phyloP scores from a whole-genome alignment of 2,888 invertebrate species.

The Corbicula japonica region DNA sequence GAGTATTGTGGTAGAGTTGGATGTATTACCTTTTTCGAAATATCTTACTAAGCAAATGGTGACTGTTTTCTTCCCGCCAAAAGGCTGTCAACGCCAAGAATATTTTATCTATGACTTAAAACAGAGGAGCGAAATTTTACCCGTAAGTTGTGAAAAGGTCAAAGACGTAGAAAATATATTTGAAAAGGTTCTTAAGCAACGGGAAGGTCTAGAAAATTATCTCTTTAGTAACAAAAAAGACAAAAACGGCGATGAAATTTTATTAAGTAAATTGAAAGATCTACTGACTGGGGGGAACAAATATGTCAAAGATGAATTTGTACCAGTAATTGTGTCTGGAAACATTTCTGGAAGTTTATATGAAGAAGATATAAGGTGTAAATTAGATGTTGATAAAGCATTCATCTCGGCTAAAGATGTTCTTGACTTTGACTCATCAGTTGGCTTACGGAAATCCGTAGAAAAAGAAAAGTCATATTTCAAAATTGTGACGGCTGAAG shows the following conservation, averaged over 20 bases:
- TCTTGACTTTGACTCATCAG: conserved; percentile 36
- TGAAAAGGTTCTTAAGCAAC: not conserved
- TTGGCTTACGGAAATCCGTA: conserved; percentile 13
- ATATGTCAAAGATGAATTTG: conserved; percentile 43
- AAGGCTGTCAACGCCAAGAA: conserved; percentile 26
- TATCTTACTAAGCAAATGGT: not conserved
- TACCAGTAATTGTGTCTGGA: conserved; percentile 42
- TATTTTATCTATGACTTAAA: conserved; percentile 21
- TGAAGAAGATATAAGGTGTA: conserved; percentile 15
- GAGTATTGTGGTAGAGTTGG: conserved; percentile 34
- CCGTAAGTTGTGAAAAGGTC: conserved; percentile 13
- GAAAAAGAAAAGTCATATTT: conserved; percentile 26
- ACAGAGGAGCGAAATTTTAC: conserved; percentile 14
- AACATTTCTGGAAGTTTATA: conserved; percentile 30
- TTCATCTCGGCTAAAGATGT: conserved; percentile 23
- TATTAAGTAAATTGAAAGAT: no score
- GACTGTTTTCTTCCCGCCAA: conserved; percentile 32
- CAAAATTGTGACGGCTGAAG: conserved; percentile 30
- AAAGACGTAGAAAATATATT: conserved; percentile 2
- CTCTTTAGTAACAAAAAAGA: no score
- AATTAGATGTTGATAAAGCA: conserved; percentile 16
- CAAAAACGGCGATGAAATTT: not conserved
- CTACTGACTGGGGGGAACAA: conserved; percentile 27
- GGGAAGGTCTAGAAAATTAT: conserved; percentile 21
- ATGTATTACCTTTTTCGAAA: conserved; percentile 33